phyloP scores from a whole-genome alignment of 2,113 vertebrate species.

The Galemys pyrenaicus region DNA sequence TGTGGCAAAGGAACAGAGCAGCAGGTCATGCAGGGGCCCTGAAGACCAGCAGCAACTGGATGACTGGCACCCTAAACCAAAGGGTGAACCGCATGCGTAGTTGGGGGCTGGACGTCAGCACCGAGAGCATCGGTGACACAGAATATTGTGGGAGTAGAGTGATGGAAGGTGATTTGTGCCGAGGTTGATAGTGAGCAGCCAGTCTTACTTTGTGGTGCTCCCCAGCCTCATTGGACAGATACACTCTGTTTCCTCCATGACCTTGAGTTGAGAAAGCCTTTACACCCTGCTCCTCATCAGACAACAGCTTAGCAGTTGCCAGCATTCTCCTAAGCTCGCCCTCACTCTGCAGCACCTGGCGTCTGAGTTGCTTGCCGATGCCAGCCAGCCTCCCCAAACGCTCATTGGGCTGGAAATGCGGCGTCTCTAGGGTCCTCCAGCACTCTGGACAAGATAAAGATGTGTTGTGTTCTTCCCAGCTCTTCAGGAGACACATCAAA shows the following conservation, averaged over 20 bases:
- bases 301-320: neutral
- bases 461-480: constrained; percentile 61
- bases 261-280: neutral
- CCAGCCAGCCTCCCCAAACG: constrained; percentile 65
- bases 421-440: constrained; percentile 64
- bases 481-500: constrained; percentile 72
- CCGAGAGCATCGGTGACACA: accelerated
- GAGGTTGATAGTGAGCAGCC: neutral
- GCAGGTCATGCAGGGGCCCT: neutral
- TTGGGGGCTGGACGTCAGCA: neutral
- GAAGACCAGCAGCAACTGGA: neutral
- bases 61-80: neutral
- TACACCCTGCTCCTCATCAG: neutral
- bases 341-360: constrained; percentile 59
- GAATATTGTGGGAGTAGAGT: neutral
- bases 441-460: constrained; percentile 68
- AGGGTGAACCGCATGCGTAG: accelerated
- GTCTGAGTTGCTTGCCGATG: constrained; percentile 61
- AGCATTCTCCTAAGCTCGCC: neutral
- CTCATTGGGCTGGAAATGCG: constrained; percentile 74
- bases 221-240: constrained; percentile 27
- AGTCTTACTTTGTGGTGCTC: constrained; percentile 68
- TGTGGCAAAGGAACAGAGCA: neutral
- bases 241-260: constrained; percentile 13
- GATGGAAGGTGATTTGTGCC: neutral